Evolutionary conservation across 2,888 invertebrate genomes (phyloP), one percentile per base, ranked within the genome.

Genomic region (Microctonus brassicae): DNA sequence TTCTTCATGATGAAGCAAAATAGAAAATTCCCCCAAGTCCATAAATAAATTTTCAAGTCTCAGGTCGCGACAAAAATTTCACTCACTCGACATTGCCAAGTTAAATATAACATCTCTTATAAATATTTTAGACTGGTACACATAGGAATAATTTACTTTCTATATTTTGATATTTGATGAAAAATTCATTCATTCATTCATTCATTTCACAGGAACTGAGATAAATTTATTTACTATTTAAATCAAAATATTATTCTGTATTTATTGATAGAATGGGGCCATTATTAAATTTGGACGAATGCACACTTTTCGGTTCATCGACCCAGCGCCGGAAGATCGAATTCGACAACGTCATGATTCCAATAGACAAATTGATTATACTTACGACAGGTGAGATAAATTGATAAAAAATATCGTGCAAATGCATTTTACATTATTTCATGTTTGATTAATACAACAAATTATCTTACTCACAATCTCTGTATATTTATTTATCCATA

Each of bases 271-370:
- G 92, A 95, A 95, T 89, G 95, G 95, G 75, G 93, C 94, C 80
- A 90, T 95, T 76, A 92, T 95, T 72, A 95, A 95, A 90, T 95
- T 96, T 87, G 95, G 95, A 63, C 92, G 95, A 78, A 94, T 95
- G 81, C 95, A 95, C 81, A 95, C 94, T 52, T 95, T 95, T 89
- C 92, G 95, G 79, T 95, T 95, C 89, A 90, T 95, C 81, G 95
- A 96, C 88, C 95, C 95, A 29, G 91, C 92, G 70, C 93, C 94
- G 76, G 95, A 95, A 88, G 94, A 92, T 79, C 90, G 94, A 78
- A 92, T 93, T 81, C 92, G 94, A 85, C 90, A 93, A 80, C 93
- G 94, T 83, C 91, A 94, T 73, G 92, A 94, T 61, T 93, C 93
- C 79, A 92, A 92, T 47, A 90, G 91, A 78, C 92, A 93, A 86